These are phyloP conservation scores for Petrocephalus microphthalmus DNA, from an alignment of 2,113 vertebrate genomes.

Conservation along the genomic window DNA sequence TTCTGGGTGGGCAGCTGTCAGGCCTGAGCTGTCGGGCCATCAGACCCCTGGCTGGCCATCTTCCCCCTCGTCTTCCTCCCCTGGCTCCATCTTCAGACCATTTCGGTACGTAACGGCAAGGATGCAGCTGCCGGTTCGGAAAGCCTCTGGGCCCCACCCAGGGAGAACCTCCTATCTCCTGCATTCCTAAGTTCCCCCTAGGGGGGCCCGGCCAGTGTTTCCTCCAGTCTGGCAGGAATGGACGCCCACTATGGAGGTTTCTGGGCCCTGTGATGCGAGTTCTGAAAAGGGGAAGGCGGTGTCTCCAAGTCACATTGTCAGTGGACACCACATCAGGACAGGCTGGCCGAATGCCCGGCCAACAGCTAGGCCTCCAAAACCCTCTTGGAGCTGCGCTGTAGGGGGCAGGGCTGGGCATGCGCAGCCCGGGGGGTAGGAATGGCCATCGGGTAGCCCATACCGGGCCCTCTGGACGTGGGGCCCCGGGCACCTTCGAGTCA, in stretches of 20 bases:
- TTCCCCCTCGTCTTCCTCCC: not conserved
- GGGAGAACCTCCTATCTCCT: not conserved
- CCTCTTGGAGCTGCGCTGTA: not conserved
- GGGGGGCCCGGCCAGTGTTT: not conserved
- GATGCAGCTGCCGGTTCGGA: not conserved
- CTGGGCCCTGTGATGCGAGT: not conserved
- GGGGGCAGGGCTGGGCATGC: not conserved
- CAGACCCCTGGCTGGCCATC: not conserved
- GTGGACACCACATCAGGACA: not conserved
- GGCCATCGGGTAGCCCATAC: not conserved
- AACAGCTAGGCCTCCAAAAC: not conserved
- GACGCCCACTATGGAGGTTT: not conserved
- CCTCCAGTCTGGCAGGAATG: not conserved
- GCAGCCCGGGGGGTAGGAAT: not conserved
- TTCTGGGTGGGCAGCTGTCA: not conserved
- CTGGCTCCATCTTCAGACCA: not conserved
- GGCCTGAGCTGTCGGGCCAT: not conserved
- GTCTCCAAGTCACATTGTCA: not conserved
- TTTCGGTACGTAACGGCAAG: not conserved
- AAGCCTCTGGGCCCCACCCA: not conserved
- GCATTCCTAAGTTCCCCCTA: not conserved
- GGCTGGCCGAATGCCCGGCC: not conserved
- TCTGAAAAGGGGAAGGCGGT: not conserved
- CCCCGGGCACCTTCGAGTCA: not conserved
- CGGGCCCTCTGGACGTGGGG: not conserved